These are phyloP conservation scores for Copidosoma aretas DNA, from an alignment of 2,888 invertebrate species.

Conservation along the genomic window DNA sequence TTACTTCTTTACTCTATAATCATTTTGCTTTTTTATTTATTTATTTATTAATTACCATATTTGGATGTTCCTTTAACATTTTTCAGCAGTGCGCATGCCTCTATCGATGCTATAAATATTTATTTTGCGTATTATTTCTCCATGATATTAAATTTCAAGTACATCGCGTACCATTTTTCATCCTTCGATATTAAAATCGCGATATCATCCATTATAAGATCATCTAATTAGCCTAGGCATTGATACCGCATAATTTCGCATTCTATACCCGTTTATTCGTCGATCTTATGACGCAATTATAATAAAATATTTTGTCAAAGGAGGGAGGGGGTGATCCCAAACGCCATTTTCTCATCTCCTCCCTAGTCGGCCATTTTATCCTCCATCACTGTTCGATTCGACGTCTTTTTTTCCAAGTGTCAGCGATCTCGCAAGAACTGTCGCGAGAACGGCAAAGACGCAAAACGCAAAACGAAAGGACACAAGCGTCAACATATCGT, in stretches of 20 bases:
- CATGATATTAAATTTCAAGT: constrained; percentile 22
- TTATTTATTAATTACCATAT: constrained; percentile 7
- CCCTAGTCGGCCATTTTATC: constrained; percentile 9
- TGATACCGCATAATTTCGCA: constrained; percentile 11
- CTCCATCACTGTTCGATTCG: background rate
- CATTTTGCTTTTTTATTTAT: constrained; percentile 26
- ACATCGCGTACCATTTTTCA: constrained; percentile 9
- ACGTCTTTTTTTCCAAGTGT: background rate
- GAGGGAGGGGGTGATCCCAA: constrained; percentile 39
- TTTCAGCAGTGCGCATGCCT: constrained; percentile 24
- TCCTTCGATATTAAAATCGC: constrained; percentile 13
- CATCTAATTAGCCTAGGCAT: too few relatives aligned
- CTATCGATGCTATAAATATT: constrained; percentile 19
- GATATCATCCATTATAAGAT: too few relatives aligned
- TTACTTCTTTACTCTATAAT: constrained; percentile 34
- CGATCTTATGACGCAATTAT: constrained; percentile 26
- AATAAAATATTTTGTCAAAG: constrained; percentile 13
- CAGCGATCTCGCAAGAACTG: constrained; percentile 6
- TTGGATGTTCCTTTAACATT: constrained; percentile 19
- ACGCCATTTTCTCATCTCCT: constrained; percentile 13
- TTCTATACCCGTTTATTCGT: constrained; percentile 1
- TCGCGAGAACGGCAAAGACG: constrained; percentile 38
- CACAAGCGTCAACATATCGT: constrained; percentile 39
- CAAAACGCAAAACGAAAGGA: constrained; percentile 29
- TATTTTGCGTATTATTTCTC: constrained; percentile 3